Evolutionary conservation across 2,113 vertebrate genomes (phyloP).

Genomic region (Chionomys nivalis): DNA sequence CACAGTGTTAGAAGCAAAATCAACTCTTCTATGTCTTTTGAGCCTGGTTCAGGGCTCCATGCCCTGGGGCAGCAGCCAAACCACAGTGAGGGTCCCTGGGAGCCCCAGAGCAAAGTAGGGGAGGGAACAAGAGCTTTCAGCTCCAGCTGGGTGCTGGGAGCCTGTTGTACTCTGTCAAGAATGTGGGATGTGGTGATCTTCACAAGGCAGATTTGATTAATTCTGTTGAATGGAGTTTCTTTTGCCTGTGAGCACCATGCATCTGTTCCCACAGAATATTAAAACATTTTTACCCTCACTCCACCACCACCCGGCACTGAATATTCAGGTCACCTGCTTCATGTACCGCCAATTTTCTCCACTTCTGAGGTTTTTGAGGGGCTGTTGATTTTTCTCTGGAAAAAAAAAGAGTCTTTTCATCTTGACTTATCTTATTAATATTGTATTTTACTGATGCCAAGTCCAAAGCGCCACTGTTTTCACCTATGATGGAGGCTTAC

Average conservation of each 20-base stretch:
- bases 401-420: constrained; percentile 54
- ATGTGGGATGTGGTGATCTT: constrained; percentile 54
- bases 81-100: constrained; percentile 11
- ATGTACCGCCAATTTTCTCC: neutral
- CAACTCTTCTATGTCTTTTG: constrained; percentile 16
- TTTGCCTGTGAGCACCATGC: constrained; percentile 39
- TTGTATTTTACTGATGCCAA: neutral
- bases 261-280: constrained; percentile 68
- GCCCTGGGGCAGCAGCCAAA: constrained; percentile 61
- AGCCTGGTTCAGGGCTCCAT: neutral
- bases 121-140: constrained; percentile 61
- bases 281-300: neutral
- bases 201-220: constrained; percentile 71
- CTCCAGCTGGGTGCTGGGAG: constrained; percentile 33
- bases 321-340: constrained; percentile 47
- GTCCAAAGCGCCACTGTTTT: neutral
- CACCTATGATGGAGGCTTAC: neutral
- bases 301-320: neutral
- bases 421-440: constrained; percentile 48
- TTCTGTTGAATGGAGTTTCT: constrained; percentile 68
- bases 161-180: neutral
- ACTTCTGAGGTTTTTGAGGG: constrained; percentile 4
- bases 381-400: neutral
- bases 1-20: constrained; percentile 51
- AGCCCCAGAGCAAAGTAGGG: neutral